Base-by-base conservation (phyloP, 2,888 invertebrate species). In the Aphidius colemani region DNA sequence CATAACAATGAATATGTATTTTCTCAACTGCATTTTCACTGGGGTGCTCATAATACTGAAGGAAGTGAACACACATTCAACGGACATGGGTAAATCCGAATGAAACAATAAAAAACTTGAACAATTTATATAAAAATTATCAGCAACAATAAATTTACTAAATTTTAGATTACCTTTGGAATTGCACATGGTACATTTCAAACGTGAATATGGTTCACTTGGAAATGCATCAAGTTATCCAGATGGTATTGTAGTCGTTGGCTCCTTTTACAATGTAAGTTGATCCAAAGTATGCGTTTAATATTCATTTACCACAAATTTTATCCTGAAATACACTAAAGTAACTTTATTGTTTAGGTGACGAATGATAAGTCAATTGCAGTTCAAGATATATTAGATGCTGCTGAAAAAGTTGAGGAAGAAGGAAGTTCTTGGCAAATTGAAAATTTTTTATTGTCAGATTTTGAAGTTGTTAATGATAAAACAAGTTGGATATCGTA, bases 11-110 rank as follows among this genome's bases (percentile, higher is more conserved):
- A 84, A 67, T 90, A 89, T 76, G 82, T 86, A 61, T 90, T 91
- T 74, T 86, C 86, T 11, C 91, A 92, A 77, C 85, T 91, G 77
- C 92, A 92, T 78, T 92, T 91, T 79, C 92, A 92, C 78, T 92
- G 92, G 92, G 90, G 90, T 4, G 86, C 87, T 73, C 88, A 90
- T 70, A 88, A 90, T 75, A 87, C 88, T 8, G 84, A 87, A 53
- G 92, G 92, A 13, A 91, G 91, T 43, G 93, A 93, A 77, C 90
- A 90, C 78, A 86, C 85, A 68, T 86, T 90, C 61, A 88, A 89
- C 74, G 87, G 87, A 66, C 83, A 85, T 74, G 86, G 88, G 85
- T 51, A 45, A 55, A 43, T 45, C 39, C 48, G 9, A n/a, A 11
- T 8, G 11, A 13, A 13, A 45, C n/a, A 5, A 50, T 13, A 1